Evolutionary conservation across 2,888 invertebrate species (phyloP).

Genomic region (Zaprionus obscuricornis): DNA sequence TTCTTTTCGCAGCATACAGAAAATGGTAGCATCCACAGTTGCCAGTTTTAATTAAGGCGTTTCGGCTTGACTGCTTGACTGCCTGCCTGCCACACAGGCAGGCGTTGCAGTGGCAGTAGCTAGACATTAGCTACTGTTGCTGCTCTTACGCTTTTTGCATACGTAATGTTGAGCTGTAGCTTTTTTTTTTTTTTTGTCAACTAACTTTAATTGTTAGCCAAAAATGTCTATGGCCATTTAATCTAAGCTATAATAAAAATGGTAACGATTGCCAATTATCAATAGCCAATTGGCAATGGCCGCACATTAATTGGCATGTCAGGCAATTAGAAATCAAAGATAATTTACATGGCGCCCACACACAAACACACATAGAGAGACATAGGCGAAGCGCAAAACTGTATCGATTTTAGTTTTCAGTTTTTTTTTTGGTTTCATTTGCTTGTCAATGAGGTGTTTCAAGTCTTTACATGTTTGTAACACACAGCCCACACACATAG

Average conservation of each 20-base stretch:
- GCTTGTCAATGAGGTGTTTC: conserved; percentile 68
- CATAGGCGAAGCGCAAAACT: too few species aligned
- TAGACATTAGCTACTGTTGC: conserved; percentile 1
- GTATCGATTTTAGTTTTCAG: too few species aligned
- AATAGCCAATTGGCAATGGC: conserved; percentile 34
- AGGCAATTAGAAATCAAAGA: conserved; percentile 71
- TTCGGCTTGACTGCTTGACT: conserved; percentile 25
- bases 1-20: conserved; percentile 20
- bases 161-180: conserved; percentile 16
- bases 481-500: conserved; percentile 56
- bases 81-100: conserved; percentile 11
- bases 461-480: conserved; percentile 36
- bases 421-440: conserved; percentile 27
- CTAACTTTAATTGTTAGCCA: not conserved
- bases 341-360: conserved; percentile 65
- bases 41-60: conserved; percentile 65
- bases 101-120: conserved; percentile 15
- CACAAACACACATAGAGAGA: not conserved
- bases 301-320: conserved; percentile 73
- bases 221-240: conserved; percentile 27
- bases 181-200: conserved; percentile 8
- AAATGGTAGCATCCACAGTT: conserved; percentile 66
- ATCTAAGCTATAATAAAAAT: conserved; percentile 44
- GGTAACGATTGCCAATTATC: too few species aligned
- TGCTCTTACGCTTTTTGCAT: conserved; percentile 42